These are phyloP conservation scores for Aphelocoma californica DNA, from an alignment of 2,797 vertebrate species.

Conservation along the genomic window DNA sequence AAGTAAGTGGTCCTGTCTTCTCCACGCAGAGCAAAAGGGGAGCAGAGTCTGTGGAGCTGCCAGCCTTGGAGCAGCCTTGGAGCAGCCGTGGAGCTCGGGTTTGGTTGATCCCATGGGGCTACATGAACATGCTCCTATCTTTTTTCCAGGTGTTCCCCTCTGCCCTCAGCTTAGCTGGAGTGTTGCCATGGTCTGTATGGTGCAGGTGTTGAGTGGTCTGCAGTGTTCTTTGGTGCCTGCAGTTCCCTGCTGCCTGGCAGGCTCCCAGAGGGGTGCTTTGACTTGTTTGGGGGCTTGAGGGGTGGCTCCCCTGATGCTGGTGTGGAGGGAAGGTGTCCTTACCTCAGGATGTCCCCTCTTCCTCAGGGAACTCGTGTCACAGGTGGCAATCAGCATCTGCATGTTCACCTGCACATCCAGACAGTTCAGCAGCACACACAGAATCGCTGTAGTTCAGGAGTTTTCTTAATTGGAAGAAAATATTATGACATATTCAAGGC, in stretches of 20 bases:
- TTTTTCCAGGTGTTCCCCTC: not conserved
- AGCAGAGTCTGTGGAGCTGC: not conserved
- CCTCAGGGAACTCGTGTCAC: not conserved
- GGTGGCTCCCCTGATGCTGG: not conserved
- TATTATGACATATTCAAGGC: not conserved
- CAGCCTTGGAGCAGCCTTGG: not conserved
- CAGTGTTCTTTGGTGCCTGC: not conserved
- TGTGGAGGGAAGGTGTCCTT: not conserved
- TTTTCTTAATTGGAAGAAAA: not conserved
- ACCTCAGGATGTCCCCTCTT: not conserved
- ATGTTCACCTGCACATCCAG: accelerated
- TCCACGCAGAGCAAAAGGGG: not conserved
- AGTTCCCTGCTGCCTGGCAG: not conserved
- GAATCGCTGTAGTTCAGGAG: not conserved
- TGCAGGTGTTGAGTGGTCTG: not conserved
- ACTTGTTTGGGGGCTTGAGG: not conserved
- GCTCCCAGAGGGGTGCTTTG: not conserved
- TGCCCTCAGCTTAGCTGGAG: not conserved
- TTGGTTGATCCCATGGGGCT: not conserved
- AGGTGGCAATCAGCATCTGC: not conserved
- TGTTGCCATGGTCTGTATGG: not conserved
- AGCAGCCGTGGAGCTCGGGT: not conserved
- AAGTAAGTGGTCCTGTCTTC: not conserved
- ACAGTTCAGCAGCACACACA: not conserved
- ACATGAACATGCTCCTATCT: not conserved